A percentile compares a stretch with the other conserved stretches of the same genome.
Conservation (phyloP, 2,113 vertebrate species). For the Callipepla californica region DNA sequence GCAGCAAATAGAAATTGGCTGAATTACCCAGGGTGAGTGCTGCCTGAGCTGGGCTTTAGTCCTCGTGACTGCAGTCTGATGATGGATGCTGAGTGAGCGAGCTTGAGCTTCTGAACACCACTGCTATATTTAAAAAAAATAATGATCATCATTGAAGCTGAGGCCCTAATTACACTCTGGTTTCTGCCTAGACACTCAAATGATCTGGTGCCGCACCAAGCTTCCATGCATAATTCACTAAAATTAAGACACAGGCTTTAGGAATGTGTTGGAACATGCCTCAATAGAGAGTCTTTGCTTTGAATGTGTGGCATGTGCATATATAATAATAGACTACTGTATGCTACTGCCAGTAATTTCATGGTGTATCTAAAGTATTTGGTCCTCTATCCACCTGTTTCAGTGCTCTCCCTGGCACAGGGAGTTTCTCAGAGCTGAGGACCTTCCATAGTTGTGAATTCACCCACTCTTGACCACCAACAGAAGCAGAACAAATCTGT, state of each 20-base stretch:
- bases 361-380: neutral
- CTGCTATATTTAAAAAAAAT: neutral
- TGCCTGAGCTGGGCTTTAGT: neutral
- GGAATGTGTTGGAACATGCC: neutral
- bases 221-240: neutral
- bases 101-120: neutral
- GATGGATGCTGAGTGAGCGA: neutral
- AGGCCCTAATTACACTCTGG: neutral
- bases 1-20: neutral
- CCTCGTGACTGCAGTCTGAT: neutral
- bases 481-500: neutral
- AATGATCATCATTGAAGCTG: neutral
- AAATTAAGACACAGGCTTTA: neutral
- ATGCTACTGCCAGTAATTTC: neutral
- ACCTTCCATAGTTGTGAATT: neutral
- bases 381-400: neutral
- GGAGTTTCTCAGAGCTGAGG: neutral
- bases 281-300: neutral
- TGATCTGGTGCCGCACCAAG: neutral
- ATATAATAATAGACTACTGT: neutral
- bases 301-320: fast-evolving
- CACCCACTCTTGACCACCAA: neutral
- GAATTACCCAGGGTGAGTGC: neutral
- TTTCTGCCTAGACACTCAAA: neutral
- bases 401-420: neutral